phyloP scores from a whole-genome alignment of 2,797 vertebrate species.

The Poecilia gillii region DNA sequence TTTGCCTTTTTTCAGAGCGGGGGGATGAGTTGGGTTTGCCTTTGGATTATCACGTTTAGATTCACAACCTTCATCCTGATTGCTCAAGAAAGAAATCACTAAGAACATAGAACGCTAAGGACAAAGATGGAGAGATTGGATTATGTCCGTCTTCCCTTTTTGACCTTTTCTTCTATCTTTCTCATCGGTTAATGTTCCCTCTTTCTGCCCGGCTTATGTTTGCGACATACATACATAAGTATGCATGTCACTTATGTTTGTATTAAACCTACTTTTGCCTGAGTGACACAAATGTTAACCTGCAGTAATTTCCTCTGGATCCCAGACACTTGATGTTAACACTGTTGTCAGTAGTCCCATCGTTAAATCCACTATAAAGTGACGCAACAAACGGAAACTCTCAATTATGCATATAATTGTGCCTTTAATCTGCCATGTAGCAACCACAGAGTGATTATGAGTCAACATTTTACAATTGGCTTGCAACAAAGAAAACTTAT shows the following conservation, averaged over 20 bases:
- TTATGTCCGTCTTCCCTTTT: conserved; percentile 15
- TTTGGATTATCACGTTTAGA: conserved; percentile 38
- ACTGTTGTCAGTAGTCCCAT: not conserved
- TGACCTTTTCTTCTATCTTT: conserved; percentile 24
- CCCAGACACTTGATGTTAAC: conserved; percentile 5
- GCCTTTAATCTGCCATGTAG: conserved; percentile 15
- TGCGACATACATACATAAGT: not conserved
- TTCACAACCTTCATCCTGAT: conserved; percentile 53
- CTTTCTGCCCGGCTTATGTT: conserved; percentile 21
- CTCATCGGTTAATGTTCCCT: conserved; percentile 21
- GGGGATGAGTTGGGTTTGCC: conserved; percentile 10
- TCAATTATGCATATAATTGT: conserved; percentile 4
- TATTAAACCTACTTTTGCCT: not conserved
- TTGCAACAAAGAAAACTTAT: conserved; percentile 8
- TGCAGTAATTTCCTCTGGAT: conserved; percentile 8
- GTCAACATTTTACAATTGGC: conserved; percentile 19
- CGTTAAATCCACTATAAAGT: conserved; percentile 17
- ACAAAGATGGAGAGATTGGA: conserved; percentile 19
- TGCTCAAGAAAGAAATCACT: conserved; percentile 46
- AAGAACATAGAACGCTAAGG: conserved; percentile 9
- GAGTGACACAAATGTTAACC: not conserved
- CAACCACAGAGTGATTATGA: conserved; percentile 7
- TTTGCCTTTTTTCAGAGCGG: not conserved
- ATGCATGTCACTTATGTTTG: conserved; percentile 21
- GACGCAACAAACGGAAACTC: conserved; percentile 9